A percentile compares a stretch with the other conserved stretches of the same genome.
phyloP scores from a whole-genome alignment of 2,113 vertebrate genomes.

The Nibea coibor region DNA sequence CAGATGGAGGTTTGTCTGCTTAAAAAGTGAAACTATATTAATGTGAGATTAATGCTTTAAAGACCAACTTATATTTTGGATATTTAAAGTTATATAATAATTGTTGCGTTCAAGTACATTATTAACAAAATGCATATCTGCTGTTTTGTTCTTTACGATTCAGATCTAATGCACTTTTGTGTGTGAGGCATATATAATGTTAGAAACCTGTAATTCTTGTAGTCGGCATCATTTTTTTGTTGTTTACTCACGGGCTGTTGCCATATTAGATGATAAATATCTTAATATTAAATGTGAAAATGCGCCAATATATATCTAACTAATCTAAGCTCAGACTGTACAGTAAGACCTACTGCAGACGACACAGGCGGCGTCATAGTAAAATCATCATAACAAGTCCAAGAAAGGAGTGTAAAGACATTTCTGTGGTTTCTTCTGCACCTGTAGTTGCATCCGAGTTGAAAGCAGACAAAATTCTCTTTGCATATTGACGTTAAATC shows the following conservation, averaged over 20 bases:
- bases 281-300: conserved; percentile 2
- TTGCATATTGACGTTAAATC: neutral
- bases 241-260: neutral
- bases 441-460: neutral
- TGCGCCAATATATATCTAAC: neutral
- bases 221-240: neutral
- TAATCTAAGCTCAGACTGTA: neutral
- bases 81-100: conserved; percentile 1
- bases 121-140: conserved; percentile 9
- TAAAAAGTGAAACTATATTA: neutral
- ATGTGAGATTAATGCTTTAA: conserved; percentile 15
- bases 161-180: conserved; percentile 49
- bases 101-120: neutral
- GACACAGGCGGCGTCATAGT: neutral
- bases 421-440: neutral
- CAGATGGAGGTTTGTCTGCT: neutral
- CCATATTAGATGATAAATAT: conserved; percentile 15
- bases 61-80: conserved; percentile 18
- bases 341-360: neutral
- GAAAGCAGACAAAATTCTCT: neutral
- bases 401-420: neutral
- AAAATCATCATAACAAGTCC: neutral
- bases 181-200: conserved; percentile 8
- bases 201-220: neutral
- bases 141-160: conserved; percentile 29